Base-by-base conservation (phyloP, 2,113 vertebrate genomes). In the Microcebus griseorufus region DNA sequence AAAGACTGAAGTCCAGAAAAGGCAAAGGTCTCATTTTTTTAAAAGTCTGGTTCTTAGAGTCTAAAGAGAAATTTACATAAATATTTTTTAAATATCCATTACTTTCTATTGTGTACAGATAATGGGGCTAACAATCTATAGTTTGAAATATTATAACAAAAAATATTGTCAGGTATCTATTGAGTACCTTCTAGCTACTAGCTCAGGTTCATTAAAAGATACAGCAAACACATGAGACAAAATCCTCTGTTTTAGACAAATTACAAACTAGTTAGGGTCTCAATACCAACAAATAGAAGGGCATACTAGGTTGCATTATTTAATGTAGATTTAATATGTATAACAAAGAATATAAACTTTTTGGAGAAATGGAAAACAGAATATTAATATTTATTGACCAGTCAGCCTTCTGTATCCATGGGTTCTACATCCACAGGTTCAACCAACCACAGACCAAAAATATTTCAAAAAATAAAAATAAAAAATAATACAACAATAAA, bases 291-390 rank as follows among this genome's bases (percentile, higher is more conserved):
- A 85, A 75, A 93, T 13, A 96, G 23, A 78, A 85, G 27, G 82
- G 5, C 5, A 69, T 14, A 86, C 11, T 37, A 23, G 16, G 53
- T 3, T 12, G 18, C 5, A 84, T 76, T 87, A 60, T 17, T 5
- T 48, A 92, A 81, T 32, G 78, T 69, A 81, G n/a, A 69, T 65
- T 91, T 94, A 67, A 92, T 86, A 85, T 81, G 4, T 70, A 23
- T 92, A 70, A 58, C 17, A 87, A 5, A 73, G 22, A 79, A 75
- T 70, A 91, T 45, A 72, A 76, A 76, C 58, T 65, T 62, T 39
- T 37, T 16, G 14, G 14, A 73, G 42, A 82, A 87, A 93, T 55
- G 10, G 29, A 96, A 90, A 97, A 82, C 23, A 82, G 29, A 95
- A 65, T 7, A 2, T n/a, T 78, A 95, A 81, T 42, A 79, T 62